Conservation (phyloP, 2,888 invertebrate genomes). For the Thymelicus lineola region DNA sequence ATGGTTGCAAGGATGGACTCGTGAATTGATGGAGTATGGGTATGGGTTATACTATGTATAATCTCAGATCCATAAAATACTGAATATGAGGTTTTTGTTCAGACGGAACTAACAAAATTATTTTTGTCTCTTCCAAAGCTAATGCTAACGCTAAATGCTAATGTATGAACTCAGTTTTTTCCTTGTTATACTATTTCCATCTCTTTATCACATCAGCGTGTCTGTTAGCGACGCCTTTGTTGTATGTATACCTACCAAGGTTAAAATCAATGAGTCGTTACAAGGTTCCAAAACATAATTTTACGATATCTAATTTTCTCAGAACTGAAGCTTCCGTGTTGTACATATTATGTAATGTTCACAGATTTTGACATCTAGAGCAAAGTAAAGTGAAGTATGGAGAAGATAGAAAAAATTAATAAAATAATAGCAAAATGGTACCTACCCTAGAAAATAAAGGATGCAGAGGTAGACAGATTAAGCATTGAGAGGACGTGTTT, state of each 20-base stretch:
- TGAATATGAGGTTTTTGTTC: neutral
- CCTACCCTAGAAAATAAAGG: too few relatives aligned
- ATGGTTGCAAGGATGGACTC: too few relatives aligned
- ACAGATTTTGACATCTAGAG: too few relatives aligned
- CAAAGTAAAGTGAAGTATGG: too few relatives aligned
- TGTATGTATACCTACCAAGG: slow-evolving; percentile 5
- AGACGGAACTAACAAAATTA: neutral
- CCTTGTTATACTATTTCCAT: slow-evolving; percentile 17
- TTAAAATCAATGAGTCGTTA: neutral
- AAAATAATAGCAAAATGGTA: too few relatives aligned
- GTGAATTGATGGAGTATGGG: too few relatives aligned
- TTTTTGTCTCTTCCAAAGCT: neutral
- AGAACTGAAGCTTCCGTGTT: neutral
- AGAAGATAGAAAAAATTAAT: too few relatives aligned
- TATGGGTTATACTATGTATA: neutral
- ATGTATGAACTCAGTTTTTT: slow-evolving; percentile 10
- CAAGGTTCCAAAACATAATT: neutral
- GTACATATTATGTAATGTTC: neutral
- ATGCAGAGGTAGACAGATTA: too few relatives aligned
- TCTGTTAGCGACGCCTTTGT: slow-evolving; percentile 5
- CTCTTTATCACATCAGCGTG: slow-evolving; percentile 16
- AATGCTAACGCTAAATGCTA: too few relatives aligned
- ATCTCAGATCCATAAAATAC: too few relatives aligned
- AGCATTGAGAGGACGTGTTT: too few relatives aligned
- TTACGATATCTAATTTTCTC: neutral